Percentiles rank a stretch among this genome's conserved stretches.
Evolutionary conservation across 2,113 vertebrate species (phyloP).

Genomic region (Aegithalos caudatus): DNA sequence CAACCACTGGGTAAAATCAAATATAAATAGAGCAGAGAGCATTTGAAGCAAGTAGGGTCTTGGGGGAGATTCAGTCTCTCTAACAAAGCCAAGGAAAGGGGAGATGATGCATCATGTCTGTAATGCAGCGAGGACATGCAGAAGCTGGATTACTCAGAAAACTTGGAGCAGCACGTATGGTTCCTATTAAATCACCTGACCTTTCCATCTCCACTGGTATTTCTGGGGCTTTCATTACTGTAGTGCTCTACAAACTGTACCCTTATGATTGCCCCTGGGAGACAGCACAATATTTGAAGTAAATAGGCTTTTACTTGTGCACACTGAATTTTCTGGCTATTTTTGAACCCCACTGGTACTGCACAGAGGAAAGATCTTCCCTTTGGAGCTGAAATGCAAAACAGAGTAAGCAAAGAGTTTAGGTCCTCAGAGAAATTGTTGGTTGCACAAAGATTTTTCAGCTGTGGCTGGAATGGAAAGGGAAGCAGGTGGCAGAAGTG

Average conservation of each 20-base stretch:
- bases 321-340: not conserved
- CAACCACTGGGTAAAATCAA: slow-evolving; percentile 28
- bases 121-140: not conserved
- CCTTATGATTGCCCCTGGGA: not conserved
- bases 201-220: not conserved
- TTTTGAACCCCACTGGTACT: not conserved
- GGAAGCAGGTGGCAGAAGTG: not conserved
- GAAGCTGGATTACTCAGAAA: slow-evolving; percentile 28
- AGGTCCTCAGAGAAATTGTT: not conserved
- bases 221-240: not conserved
- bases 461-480: not conserved
- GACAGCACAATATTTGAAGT: not conserved
- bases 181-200: slow-evolving; percentile 13
- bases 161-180: not conserved
- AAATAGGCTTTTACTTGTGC: not conserved
- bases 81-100: not conserved
- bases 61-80: rapidly evolving
- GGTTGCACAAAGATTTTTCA: not conserved
- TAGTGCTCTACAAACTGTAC: not conserved
- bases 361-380: not conserved
- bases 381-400: not conserved
- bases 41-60: not conserved
- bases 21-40: slow-evolving; percentile 34
- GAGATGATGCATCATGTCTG: not conserved
- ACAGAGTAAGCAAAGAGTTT: not conserved